These are phyloP conservation scores for Nymphalis c-album DNA, from an alignment of 2,888 invertebrate species.

Conservation along the genomic window DNA sequence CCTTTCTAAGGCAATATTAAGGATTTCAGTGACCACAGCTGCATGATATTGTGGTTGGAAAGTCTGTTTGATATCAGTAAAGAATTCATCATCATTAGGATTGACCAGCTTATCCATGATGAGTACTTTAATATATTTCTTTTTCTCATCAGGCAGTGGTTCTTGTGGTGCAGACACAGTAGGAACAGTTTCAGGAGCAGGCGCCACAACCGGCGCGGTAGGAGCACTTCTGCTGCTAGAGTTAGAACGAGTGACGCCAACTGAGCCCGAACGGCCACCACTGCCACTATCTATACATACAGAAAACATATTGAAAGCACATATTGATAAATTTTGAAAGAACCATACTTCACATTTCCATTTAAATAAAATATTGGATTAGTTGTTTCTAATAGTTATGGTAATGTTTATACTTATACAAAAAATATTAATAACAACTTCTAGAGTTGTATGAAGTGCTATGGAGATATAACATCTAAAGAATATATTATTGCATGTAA, in stretches of 20 bases:
- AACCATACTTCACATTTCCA: too few relatives aligned
- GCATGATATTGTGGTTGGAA: conserved; percentile 63
- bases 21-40: conserved; percentile 62
- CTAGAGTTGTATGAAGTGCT: too few relatives aligned
- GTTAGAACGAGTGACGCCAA: conserved; percentile 57
- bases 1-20: conserved; percentile 68
- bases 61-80: conserved; percentile 56
- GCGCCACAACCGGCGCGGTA: conserved; percentile 44
- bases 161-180: conserved; percentile 52
- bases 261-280: conserved; percentile 62
- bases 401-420: too few relatives aligned
- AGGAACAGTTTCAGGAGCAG: conserved; percentile 39
- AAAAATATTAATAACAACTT: too few relatives aligned
- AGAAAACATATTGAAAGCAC: neutral
- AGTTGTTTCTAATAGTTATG: too few relatives aligned
- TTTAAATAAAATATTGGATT: too few relatives aligned
- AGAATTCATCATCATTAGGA: conserved; percentile 59
- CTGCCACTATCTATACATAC: conserved; percentile 45
- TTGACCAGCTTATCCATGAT: conserved; percentile 62
- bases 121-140: conserved; percentile 59
- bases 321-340: neutral
- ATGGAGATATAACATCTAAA: too few relatives aligned
- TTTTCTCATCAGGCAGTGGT: conserved; percentile 58
- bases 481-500: too few relatives aligned
- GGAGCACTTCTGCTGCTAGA: conserved; percentile 57